Percentiles rank a stretch among this genome's conserved stretches.
Conservation (phyloP, 1,140 invertebrate genomes). For the Centruroides vittatus region DNA sequence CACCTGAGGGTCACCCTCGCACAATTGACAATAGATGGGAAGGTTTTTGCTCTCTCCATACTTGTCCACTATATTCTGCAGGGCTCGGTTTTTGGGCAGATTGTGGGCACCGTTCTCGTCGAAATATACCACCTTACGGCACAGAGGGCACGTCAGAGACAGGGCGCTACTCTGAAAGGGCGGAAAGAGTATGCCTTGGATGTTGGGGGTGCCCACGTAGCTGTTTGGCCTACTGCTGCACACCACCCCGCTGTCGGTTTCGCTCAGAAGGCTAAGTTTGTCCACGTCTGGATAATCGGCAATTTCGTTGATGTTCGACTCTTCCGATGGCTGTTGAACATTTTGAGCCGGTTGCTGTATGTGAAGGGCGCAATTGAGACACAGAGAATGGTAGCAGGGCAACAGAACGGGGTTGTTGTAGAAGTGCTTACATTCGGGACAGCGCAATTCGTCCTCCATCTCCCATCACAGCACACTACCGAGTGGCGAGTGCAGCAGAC, state of each 20-base stretch:
- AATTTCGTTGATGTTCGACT: slow-evolving; percentile 24
- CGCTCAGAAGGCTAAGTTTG: slow-evolving; percentile 87
- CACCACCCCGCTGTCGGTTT: slow-evolving; percentile 92
- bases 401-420: slow-evolving; percentile 82
- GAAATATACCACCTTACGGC: slow-evolving; percentile 77
- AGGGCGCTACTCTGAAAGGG: slow-evolving; percentile 41
- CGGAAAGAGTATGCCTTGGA: slow-evolving; percentile 28
- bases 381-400: slow-evolving; percentile 86
- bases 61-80: slow-evolving; percentile 86
- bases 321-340: slow-evolving; percentile 16
- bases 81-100: slow-evolving; percentile 74
- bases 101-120: slow-evolving; percentile 87
- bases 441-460: slow-evolving; percentile 93
- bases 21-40: slow-evolving; percentile 83
- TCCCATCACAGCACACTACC: too few relatives aligned
- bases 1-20: slow-evolving; percentile 62
- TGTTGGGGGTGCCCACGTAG: slow-evolving; percentile 72
- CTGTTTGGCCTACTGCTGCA: slow-evolving; percentile 72
- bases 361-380: slow-evolving; percentile 72
- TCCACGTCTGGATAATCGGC: slow-evolving; percentile 51
- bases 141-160: slow-evolving; percentile 65
- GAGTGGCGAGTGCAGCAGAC: too few relatives aligned
- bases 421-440: slow-evolving; percentile 80
- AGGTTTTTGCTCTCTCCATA: slow-evolving; percentile 60
- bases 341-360: slow-evolving; percentile 49